Evolutionary conservation across 2,113 vertebrate genomes (phyloP).

Genomic region (Merops nubicus): DNA sequence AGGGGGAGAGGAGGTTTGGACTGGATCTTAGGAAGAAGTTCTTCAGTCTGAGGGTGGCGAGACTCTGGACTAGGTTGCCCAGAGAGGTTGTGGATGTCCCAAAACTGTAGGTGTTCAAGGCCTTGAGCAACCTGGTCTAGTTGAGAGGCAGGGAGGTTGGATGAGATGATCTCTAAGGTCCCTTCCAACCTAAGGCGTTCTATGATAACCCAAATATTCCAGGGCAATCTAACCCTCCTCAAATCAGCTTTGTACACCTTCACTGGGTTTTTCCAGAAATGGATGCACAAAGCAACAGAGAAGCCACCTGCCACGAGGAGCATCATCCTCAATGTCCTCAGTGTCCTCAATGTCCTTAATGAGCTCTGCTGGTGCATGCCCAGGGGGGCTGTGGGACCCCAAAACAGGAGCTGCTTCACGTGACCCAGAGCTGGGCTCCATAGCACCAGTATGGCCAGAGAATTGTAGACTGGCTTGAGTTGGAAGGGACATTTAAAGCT

Average conservation of each 20-base stretch:
- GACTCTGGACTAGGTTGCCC: no score
- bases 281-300: background rate
- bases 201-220: fast-evolving
- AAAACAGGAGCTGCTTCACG: fast-evolving
- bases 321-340: no score
- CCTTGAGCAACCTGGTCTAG: no score
- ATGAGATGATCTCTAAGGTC: no score
- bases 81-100: no score
- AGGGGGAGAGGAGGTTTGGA: no score
- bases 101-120: no score
- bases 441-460: background rate
- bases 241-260: no score
- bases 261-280: background rate
- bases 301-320: fast-evolving
- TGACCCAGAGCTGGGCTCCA: background rate
- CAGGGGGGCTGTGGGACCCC: background rate
- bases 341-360: background rate
- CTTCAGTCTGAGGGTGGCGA: no score
- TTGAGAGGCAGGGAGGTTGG: no score
- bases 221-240: background rate
- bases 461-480: background rate
- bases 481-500: background rate
- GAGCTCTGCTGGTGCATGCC: background rate
- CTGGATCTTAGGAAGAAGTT: no score
- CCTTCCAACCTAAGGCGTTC: no score